Evolutionary conservation across 2,113 vertebrate genomes (phyloP), one percentile per base, ranked within the genome.

Genomic region (Ceyx cyanopectus): DNA sequence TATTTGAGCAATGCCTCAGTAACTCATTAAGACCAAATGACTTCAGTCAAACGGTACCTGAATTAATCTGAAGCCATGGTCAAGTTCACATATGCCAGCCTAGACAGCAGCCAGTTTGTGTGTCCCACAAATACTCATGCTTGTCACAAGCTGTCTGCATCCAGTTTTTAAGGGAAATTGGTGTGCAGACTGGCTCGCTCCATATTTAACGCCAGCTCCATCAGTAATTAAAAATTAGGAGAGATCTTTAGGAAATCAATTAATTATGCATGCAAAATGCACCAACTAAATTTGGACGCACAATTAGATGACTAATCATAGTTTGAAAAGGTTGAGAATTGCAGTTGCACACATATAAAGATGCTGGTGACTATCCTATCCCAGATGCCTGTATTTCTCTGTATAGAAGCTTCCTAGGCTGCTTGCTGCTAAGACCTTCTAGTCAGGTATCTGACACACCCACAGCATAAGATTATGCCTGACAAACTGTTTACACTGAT

Each of bases 241-340:
- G 60, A 93, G 40, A 85, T 90, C 87, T 88, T 93, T 91, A 94
- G 92, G 87, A 96, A 89, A 92, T 86, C 78, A 94, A 90, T 92
- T 94, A 92, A 92, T 95, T 94, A 96, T 95, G 84, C 85, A 95
- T 95, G 96, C 60, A 90, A 93, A 95, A 93, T 88, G 69, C 68
- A 85, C 87, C 85, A 87, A 50, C 94, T 97, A 90, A 92, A 94
- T 95, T 95, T 96, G 83, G 87, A 80, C 1, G 13, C 83, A 89
- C 88, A 94, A 94, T 92, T 93, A 93, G 78, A 93, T 91, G 86
- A 87, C 90, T 96, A 95, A 96, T 93, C 77, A 81, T 30, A 96
- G 89, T 73, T 89, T 89, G 63, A 73, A 94, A 96, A 95, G 91
- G 67, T 92, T 96, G 89, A 87, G 87, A 95, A 89, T 77, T 87